Conservation (phyloP, 2,888 invertebrate species). For the Pseudococcus longispinus region DNA sequence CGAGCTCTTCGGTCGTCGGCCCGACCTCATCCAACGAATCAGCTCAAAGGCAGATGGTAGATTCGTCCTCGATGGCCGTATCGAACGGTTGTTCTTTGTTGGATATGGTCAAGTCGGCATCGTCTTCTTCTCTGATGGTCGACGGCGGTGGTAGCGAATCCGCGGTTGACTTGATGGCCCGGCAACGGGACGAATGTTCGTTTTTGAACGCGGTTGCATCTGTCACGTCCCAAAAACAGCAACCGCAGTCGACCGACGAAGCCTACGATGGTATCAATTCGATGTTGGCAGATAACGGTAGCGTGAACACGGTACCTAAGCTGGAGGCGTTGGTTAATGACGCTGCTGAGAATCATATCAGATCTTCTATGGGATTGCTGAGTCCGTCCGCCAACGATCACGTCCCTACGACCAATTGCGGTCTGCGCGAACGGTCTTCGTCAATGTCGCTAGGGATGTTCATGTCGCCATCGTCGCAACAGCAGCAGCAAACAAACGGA, state of each 20-base stretch:
- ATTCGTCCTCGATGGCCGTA: neutral
- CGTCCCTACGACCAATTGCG: neutral
- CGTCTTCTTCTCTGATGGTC: slow-evolving; percentile 33
- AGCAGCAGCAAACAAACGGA: neutral
- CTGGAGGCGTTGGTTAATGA: slow-evolving; percentile 71
- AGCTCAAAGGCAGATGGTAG: neutral
- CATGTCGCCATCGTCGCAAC: neutral
- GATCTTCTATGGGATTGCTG: neutral
- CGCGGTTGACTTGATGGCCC: neutral
- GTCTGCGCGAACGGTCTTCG: neutral
- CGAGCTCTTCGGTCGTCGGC: neutral
- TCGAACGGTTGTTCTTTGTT: neutral
- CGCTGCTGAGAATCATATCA: slow-evolving; percentile 68
- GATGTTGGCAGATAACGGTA: neutral
- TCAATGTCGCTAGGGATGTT: neutral
- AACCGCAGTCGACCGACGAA: neutral
- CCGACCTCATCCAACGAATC: neutral
- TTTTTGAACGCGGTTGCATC: neutral
- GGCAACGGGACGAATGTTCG: neutral
- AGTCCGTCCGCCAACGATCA: neutral
- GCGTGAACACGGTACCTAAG: slow-evolving; percentile 63
- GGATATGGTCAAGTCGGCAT: neutral
- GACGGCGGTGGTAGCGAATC: neutral
- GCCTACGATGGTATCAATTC: neutral
- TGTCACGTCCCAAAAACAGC: neutral